Evolutionary conservation across 2,888 invertebrate species (phyloP), one percentile per base, ranked within the genome.

Genomic region (Thecocarcelia acutangulata): DNA sequence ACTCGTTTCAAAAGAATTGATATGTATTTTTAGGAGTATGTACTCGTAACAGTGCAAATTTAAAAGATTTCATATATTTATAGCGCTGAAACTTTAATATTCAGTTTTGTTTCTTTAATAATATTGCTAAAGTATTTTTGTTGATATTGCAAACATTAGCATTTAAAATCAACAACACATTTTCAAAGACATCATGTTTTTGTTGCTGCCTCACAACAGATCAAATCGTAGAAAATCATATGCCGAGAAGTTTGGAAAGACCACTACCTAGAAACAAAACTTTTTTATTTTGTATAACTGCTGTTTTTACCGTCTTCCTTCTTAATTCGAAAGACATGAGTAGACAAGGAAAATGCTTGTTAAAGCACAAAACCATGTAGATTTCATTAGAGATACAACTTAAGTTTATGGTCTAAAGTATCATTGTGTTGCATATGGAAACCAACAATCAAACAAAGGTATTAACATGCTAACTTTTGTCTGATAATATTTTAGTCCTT

Each of bases 331-430:
- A 79, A 83, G 85, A 86, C 87, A 86, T 87, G 88, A 88, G 88
- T 86, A 88, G 88, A 89, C 88, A 89, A 88, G 87, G 85, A 85
- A 87, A 87, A 88, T 86, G 87, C 88, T 88, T 89, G 88, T 88
- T 88, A 88, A 88, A 85, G 88, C 87, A 85, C 82, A 86, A 87
- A 85, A 89, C 88, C 89, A 88, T 89, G 88, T 86, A 87, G 89
- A 88, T 88, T 88, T 88, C 87, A 88, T 89, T 88, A 89, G 86
- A 88, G 88, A 88, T 89, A 88, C 83, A 83, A 83, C 82, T 82
- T 82, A 78, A 82, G 82, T 82, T 82, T 82, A 78, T 78, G 78
- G 74, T 74, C 78, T 54, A 75, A 70, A 78, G 56, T 80, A 80
- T 75, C 75, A 75, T 52, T 66, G 80, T 66, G 40, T 46, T 68